phyloP scores from a whole-genome alignment of 2,888 invertebrate species.

The Odontothrips loti region DNA sequence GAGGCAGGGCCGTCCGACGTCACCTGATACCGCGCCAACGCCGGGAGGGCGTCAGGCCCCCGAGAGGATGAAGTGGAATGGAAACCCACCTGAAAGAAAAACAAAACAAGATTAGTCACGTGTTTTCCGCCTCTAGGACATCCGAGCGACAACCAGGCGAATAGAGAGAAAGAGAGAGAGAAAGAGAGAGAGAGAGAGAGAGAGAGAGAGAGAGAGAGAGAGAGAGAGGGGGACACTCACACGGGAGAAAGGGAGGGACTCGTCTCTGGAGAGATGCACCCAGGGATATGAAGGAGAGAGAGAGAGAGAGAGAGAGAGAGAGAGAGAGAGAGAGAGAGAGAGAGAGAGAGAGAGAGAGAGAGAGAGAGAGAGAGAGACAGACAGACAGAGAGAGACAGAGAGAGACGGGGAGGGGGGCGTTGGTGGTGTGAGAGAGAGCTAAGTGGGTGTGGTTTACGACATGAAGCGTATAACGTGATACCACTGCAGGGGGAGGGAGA shows the following conservation, averaged over 20 bases:
- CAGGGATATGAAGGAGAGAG: background rate
- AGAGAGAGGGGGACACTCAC: no score
- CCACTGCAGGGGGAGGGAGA: background rate
- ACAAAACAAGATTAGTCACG: slow-evolving; percentile 3
- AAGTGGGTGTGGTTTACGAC: slow-evolving; percentile 22
- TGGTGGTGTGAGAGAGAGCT: background rate
- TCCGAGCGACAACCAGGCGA: background rate
- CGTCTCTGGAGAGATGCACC: background rate
- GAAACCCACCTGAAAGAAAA: slow-evolving; percentile 15
- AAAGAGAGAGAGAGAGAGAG: background rate
- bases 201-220: background rate
- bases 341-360: background rate
- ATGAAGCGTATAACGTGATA: background rate
- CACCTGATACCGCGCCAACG: background rate
- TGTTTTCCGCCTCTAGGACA: slow-evolving; percentile 3
- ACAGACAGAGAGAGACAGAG: background rate
- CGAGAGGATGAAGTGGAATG: background rate
- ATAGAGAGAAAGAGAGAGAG: background rate
- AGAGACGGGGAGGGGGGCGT: background rate
- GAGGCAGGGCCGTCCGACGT: background rate
- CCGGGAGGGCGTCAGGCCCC: background rate
- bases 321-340: background rate
- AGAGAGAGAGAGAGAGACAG: background rate
- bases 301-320: background rate
- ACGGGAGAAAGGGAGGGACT: background rate